Conservation (phyloP, 2,888 invertebrate genomes). For the Entomobrya proxima region DNA sequence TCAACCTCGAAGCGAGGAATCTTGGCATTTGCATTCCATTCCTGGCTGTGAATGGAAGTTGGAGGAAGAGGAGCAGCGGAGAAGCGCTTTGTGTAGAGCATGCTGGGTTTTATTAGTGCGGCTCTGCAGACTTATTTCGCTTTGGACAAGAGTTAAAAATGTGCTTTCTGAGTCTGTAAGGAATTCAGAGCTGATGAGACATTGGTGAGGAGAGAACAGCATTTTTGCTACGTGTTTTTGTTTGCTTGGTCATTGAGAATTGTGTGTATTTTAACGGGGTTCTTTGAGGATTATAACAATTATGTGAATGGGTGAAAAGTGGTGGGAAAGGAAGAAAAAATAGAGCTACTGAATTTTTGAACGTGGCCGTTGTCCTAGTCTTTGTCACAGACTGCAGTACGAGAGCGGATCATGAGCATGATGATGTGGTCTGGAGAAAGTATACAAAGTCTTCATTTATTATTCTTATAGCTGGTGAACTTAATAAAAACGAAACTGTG, state of each 20-base stretch:
- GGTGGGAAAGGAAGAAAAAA: no score
- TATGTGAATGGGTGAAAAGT: not conserved
- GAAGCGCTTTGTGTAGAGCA: not conserved
- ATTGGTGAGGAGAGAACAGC: not conserved
- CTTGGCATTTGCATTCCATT: slow-evolving; percentile 68
- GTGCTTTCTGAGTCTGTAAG: slow-evolving; percentile 16
- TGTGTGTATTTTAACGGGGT: slow-evolving; percentile 14
- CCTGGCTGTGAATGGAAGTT: slow-evolving; percentile 59
- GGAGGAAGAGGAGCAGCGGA: not conserved
- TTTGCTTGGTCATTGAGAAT: not conserved
- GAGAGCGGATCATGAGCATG: not conserved
- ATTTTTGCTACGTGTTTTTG: not conserved
- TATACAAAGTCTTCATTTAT: not conserved
- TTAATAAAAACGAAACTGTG: not conserved
- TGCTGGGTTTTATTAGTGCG: not conserved
- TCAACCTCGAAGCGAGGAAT: slow-evolving; percentile 58
- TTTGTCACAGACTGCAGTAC: no score
- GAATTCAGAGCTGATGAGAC: slow-evolving; percentile 52
- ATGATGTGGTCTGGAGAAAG: not conserved
- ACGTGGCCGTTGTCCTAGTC: not conserved
- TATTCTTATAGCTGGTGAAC: not conserved
- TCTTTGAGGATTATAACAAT: no score
- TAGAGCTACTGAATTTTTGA: not conserved
- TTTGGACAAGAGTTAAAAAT: not conserved
- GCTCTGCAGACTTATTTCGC: not conserved